Evolutionary conservation across 2,888 invertebrate genomes (phyloP).

Genomic region (Cheilosia soror): DNA sequence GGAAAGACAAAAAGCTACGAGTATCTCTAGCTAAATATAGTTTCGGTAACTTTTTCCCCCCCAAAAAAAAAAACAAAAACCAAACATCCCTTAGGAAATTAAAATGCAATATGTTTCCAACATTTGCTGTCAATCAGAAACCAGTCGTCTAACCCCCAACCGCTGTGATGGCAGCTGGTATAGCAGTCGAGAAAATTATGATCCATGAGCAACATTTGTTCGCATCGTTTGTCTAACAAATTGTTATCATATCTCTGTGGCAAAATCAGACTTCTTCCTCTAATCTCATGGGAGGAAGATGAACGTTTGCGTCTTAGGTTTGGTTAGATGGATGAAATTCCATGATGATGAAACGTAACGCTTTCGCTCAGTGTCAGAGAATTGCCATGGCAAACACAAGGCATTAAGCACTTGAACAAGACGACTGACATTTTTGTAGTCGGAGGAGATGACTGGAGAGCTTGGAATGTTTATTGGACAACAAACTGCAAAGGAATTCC

Average conservation of each 20-base stretch:
- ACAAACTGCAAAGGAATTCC: conserved; percentile 26
- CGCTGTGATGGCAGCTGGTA: background rate
- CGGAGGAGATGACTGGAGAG: background rate
- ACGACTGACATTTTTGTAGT: background rate
- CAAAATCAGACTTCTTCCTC: conserved; percentile 30
- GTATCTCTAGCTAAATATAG: background rate
- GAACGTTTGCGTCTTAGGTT: conserved; percentile 41
- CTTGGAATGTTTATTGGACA: background rate
- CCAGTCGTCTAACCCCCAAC: background rate
- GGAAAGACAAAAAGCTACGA: no score
- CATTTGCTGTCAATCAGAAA: background rate
- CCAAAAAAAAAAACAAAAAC: background rate
- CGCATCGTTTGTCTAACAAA: conserved; percentile 42
- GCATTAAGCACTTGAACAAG: conserved; percentile 39
- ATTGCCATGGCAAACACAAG: conserved; percentile 18
- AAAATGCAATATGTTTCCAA: background rate
- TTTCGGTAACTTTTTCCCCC: background rate
- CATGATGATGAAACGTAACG: conserved; percentile 48
- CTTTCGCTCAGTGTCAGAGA: conserved; percentile 47
- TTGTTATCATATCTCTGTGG: conserved; percentile 42
- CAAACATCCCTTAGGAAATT: background rate
- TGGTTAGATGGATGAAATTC: conserved; percentile 39
- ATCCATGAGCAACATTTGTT: conserved; percentile 48
- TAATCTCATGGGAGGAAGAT: conserved; percentile 58
- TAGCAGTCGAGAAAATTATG: conserved; percentile 17